These are phyloP conservation scores for Agrochola macilenta DNA, from an alignment of 2,888 invertebrate species.

Conservation along the genomic window DNA sequence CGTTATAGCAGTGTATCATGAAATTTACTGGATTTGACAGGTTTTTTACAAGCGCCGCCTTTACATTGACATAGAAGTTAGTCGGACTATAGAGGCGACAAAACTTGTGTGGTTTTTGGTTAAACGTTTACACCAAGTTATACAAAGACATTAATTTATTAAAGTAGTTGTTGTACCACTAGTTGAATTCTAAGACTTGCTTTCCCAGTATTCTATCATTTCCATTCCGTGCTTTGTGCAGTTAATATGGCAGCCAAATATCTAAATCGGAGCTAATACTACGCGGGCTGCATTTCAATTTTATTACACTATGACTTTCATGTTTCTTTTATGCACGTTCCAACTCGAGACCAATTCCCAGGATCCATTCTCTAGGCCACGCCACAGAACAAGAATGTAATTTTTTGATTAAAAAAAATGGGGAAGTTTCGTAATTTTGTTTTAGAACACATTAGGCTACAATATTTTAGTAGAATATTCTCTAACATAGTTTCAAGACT, in stretches of 20 bases:
- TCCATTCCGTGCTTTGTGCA: neutral
- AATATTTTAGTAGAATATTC: constrained; percentile 27
- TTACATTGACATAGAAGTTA: neutral
- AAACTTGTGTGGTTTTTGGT: neutral
- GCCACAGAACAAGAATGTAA: constrained; percentile 19
- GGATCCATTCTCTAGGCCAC: constrained; percentile 36
- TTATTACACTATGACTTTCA: neutral
- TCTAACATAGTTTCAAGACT: constrained; percentile 56
- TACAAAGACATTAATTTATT: neutral
- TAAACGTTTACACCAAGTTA: neutral
- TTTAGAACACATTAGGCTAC: constrained; percentile 47
- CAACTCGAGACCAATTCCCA: constrained; percentile 10
- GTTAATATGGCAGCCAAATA: neutral
- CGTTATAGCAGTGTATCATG: neutral
- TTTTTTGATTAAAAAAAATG: constrained; percentile 16
- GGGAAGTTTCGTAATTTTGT: constrained; percentile 7
- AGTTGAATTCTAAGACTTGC: neutral
- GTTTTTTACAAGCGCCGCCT: neutral
- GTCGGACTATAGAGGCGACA: neutral
- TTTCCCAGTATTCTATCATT: neutral
- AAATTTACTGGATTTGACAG: neutral
- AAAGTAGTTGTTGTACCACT: too few species aligned
- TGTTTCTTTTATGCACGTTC: neutral
- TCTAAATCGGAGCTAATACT: neutral
- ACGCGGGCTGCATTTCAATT: neutral